Conservation (phyloP, 2,113 vertebrate species). For the Lipotes vexillifer region DNA sequence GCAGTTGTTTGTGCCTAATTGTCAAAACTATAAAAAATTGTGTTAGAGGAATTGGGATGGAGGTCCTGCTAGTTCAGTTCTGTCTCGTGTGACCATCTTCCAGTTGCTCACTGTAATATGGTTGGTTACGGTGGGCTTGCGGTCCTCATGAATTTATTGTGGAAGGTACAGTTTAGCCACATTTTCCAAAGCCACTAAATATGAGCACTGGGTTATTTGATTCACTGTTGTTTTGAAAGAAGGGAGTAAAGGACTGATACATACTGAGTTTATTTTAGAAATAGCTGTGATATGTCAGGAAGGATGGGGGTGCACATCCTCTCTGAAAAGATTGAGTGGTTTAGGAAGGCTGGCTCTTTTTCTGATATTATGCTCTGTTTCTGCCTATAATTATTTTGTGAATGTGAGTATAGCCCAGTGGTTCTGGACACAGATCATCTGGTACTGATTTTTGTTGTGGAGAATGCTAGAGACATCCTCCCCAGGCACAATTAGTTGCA, state of each 20-base stretch:
- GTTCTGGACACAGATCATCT: constrained; percentile 24
- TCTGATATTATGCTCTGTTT: constrained; percentile 13
- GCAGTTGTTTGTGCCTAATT: neutral
- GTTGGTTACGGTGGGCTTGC: neutral
- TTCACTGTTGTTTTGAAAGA: constrained; percentile 34
- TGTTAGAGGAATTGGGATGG: neutral
- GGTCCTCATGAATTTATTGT: neutral
- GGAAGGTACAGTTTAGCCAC: constrained; percentile 22
- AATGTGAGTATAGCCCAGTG: constrained; percentile 23
- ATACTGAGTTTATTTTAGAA: constrained; percentile 47
- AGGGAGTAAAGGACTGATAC: constrained; percentile 19
- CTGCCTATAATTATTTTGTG: constrained; percentile 49
- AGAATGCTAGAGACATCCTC: constrained; percentile 6
- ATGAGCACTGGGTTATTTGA: constrained; percentile 43
- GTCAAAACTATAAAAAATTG: neutral
- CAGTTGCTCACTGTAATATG: neutral
- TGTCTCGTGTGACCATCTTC: neutral
- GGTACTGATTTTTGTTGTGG: constrained; percentile 32
- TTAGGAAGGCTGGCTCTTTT: constrained; percentile 49
- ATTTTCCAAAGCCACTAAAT: constrained; percentile 41
- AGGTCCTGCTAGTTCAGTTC: neutral
- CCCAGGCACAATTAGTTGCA: neutral
- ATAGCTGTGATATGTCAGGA: constrained; percentile 46
- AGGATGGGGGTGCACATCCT: neutral
- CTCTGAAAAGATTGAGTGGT: constrained; percentile 21